Evolutionary conservation across 1,140 invertebrate genomes (phyloP), one percentile per base, ranked within the genome.

Genomic region (Drosophila kanapiae): DNA sequence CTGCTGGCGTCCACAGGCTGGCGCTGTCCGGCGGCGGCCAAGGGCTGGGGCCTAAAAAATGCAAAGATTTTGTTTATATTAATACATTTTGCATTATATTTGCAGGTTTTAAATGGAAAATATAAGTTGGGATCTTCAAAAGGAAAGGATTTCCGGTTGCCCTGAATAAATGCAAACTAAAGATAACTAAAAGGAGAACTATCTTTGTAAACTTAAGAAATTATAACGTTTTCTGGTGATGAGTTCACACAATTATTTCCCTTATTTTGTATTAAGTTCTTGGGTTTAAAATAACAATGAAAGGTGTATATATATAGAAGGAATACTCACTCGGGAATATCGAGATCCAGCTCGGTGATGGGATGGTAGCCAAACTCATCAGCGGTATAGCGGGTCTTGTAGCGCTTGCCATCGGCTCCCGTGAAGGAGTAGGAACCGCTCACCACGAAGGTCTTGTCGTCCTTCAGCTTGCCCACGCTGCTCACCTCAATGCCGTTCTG

Each of bases 371-470:
- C 92, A 42, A 93, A 85, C 71, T 93, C 92, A 67, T 93, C 92
- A 56, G 92, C 92, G 9, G 92, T 93, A 42, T 93, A 93, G 1
- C 92, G 87, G 18, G 92, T 93, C 76, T 77, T 91, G 93, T 96
- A 95, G 6, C 93, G 94, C 75, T 94, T 95, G 70, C 95, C 95
- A 84, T 95, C 95, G 69, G 93, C 93, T 5, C 94, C 95, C 7
- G 93, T 93, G 90, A 94, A 96, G 3, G 95, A 95, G 86, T 94
- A 95, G 64, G 94, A 94, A 4, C 95, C 95, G 64, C 94, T 94
- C 56, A 95, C 94, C 54, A 95, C 94, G 60, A 93, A 93, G 14
- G 92, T 93, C 62, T 93, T 93, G 54, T 92, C 90, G 67, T 93
- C 92, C 77, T 84, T 93, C 60, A 93, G 58, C 61, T 93, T 93